These are phyloP conservation scores for Diceros bicornis DNA, from an alignment of 2,797 vertebrate genomes.

Conservation along the genomic window DNA sequence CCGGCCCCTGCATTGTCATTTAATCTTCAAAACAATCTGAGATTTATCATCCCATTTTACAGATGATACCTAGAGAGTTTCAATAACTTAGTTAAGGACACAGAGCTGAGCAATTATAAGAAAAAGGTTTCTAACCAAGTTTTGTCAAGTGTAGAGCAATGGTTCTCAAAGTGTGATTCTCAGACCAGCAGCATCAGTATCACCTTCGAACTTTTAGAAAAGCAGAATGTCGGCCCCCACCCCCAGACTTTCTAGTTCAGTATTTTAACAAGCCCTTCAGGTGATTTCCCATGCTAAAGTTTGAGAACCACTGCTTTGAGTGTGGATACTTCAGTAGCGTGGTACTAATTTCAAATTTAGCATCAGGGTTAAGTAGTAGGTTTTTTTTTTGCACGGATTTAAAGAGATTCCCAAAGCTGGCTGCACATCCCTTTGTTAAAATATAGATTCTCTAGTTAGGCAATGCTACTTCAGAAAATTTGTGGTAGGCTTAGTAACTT, in stretches of 20 bases:
- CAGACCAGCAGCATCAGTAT: not conserved
- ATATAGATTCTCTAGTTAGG: slow-evolving; percentile 16
- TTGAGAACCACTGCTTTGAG: not conserved
- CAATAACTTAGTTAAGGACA: not conserved
- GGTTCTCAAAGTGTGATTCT: not conserved
- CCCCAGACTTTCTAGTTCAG: not conserved
- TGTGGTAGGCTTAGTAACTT: not conserved
- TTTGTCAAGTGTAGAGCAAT: not conserved
- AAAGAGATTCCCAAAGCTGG: not conserved
- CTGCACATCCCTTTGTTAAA: not conserved
- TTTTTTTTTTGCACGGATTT: not conserved
- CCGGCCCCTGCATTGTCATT: not conserved
- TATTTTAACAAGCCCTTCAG: not conserved
- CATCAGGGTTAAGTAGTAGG: not conserved
- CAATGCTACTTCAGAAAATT: not conserved
- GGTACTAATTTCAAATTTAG: slow-evolving; percentile 8
- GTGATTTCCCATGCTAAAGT: not conserved
- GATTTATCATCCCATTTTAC: not conserved
- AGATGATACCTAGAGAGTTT: not conserved
- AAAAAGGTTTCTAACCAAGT: not conserved
- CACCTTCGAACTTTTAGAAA: not conserved
- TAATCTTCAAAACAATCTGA: not conserved
- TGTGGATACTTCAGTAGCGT: not conserved
- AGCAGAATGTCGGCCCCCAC: not conserved
- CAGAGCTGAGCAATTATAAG: not conserved